Conservation (phyloP, 2,888 invertebrate genomes). For the Thera obeliscata region DNA sequence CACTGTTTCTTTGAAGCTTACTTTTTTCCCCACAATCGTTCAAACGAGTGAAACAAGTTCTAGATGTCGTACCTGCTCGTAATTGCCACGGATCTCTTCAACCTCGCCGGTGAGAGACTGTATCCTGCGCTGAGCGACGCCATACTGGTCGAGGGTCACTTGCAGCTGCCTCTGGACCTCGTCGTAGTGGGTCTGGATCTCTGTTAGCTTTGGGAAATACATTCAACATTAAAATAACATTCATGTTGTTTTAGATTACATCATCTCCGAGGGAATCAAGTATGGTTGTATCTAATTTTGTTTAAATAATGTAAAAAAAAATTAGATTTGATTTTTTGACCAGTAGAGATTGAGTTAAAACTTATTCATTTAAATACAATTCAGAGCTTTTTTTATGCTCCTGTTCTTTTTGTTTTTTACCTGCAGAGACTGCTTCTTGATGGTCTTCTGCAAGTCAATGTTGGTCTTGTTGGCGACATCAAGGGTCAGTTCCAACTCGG, state of each 20-base stretch:
- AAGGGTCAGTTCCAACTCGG: constrained; percentile 97
- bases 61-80: constrained; percentile 85
- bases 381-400: too few relatives aligned
- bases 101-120: constrained; percentile 96
- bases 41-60: too few relatives aligned
- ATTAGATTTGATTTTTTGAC: too few relatives aligned
- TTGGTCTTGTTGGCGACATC: constrained; percentile 99
- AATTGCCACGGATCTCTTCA: constrained; percentile 97
- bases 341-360: too few relatives aligned
- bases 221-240: neutral
- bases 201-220: constrained; percentile 85
- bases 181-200: constrained; percentile 97
- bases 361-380: too few relatives aligned
- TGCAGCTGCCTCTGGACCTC: constrained; percentile 98
- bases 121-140: constrained; percentile 94
- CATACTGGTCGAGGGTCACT: constrained; percentile 96
- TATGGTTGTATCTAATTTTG: too few relatives aligned
- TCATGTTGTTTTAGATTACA: neutral
- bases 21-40: too few relatives aligned
- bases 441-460: constrained; percentile 97
- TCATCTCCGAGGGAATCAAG: too few relatives aligned
- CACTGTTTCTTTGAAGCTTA: too few relatives aligned
- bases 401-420: constrained; percentile 60
- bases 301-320: too few relatives aligned
- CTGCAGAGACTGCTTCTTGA: constrained; percentile 98